Evolutionary conservation across 2,888 invertebrate genomes (phyloP).

Genomic region (Metallyticus violacea): DNA sequence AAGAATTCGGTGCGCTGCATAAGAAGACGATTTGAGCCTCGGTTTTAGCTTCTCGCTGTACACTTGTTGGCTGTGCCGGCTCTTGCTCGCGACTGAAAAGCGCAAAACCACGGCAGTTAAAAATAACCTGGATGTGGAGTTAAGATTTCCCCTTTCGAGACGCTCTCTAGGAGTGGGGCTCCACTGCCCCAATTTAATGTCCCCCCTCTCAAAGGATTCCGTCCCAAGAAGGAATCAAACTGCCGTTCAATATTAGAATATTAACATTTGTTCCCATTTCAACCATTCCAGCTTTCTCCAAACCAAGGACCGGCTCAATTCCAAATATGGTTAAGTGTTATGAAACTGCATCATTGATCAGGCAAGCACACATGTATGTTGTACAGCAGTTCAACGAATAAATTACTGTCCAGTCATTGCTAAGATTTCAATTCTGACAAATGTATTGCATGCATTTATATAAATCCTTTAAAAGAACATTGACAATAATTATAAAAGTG

Average conservation of each 20-base stretch:
- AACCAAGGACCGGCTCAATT: background rate
- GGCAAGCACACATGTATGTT: background rate
- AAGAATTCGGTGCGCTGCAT: background rate
- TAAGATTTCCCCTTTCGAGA: background rate
- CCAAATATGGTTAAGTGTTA: background rate
- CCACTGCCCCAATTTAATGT: background rate
- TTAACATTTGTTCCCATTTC: background rate
- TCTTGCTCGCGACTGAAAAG: background rate
- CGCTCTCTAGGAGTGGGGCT: background rate
- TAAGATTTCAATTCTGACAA: background rate
- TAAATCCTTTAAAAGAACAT: too few species aligned
- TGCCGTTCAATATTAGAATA: background rate
- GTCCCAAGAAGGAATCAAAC: conserved; percentile 7
- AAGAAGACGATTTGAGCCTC: background rate
- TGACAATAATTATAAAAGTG: too few species aligned
- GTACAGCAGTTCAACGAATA: background rate
- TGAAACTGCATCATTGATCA: background rate
- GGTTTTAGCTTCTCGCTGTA: background rate
- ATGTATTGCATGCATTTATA: too few species aligned
- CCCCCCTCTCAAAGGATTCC: conserved; percentile 1
- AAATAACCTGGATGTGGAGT: background rate
- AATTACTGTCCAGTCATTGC: background rate
- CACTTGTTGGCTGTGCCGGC: background rate
- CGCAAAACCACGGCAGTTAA: background rate
- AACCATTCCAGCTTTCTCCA: conserved; percentile 4